Conservation (phyloP, 2,797 vertebrate species). For the Eidolon dupreanum region DNA sequence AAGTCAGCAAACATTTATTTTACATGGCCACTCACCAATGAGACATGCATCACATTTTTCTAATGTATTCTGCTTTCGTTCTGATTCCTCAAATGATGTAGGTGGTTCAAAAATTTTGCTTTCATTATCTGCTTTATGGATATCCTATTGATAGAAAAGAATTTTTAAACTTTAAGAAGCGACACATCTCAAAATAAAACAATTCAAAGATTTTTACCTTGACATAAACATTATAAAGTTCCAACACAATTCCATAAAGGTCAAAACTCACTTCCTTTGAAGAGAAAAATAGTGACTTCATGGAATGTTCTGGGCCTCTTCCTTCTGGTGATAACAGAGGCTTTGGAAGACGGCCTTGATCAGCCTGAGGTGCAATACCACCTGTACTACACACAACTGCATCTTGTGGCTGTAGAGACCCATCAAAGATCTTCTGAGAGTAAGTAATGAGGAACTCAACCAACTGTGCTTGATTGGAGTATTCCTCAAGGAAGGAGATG, state of each 20-base stretch:
- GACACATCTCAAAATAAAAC: constrained; percentile 16
- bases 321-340: constrained; percentile 87
- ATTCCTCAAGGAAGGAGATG: constrained; percentile 96
- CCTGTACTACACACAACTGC: not conserved
- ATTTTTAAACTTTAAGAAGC: constrained; percentile 56
- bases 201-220: constrained; percentile 27
- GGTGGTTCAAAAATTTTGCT: constrained; percentile 89
- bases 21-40: constrained; percentile 87
- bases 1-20: not conserved
- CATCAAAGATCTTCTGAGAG: constrained; percentile 92
- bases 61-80: constrained; percentile 84
- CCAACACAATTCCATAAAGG: constrained; percentile 16
- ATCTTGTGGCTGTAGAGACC: constrained; percentile 84
- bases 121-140: constrained; percentile 86
- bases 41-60: constrained; percentile 83
- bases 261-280: constrained; percentile 93
- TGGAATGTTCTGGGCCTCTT: constrained; percentile 88
- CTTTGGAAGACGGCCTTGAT: constrained; percentile 82
- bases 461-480: constrained; percentile 95
- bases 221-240: constrained; percentile 39
- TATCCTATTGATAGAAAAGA: constrained; percentile 86
- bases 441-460: constrained; percentile 95
- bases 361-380: constrained; percentile 26
- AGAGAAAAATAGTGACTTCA: constrained; percentile 89
- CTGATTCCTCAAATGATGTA: constrained; percentile 87